Percentiles rank a stretch among this genome's conserved stretches.
Conservation (phyloP, 2,888 invertebrate genomes). For the Nineta flava region DNA sequence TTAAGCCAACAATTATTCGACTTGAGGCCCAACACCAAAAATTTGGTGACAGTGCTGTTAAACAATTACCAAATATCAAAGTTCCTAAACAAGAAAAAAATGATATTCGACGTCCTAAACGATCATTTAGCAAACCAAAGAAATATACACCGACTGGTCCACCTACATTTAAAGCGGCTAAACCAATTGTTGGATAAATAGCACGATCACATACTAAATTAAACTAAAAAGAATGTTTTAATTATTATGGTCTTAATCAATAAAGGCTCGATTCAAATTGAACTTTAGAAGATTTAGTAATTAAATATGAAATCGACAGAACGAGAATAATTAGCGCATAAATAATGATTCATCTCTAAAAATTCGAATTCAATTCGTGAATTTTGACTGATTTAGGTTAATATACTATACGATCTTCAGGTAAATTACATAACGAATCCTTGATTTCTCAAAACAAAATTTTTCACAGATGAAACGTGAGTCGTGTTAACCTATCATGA, state of each 20-base stretch:
- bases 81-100: conserved; percentile 75
- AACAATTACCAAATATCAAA: conserved; percentile 61
- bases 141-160: conserved; percentile 81
- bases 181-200: conserved; percentile 73
- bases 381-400: too few species aligned
- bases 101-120: conserved; percentile 68
- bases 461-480: too few species aligned
- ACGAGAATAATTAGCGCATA: too few species aligned
- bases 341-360: too few species aligned
- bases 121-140: conserved; percentile 75
- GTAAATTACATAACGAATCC: too few species aligned
- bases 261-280: too few species aligned
- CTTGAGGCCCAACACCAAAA: conserved; percentile 76
- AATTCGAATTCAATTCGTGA: too few species aligned
- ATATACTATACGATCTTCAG: too few species aligned
- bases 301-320: conserved; percentile 12
- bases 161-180: conserved; percentile 74
- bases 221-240: conserved; percentile 44
- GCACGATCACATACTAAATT: conserved; percentile 75
- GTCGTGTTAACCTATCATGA: too few species aligned
- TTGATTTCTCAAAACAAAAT: too few species aligned
- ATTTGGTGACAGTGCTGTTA: conserved; percentile 60
- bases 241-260: not conserved
- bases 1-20: conserved; percentile 70
- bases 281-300: conserved; percentile 5